Conservation (phyloP, 53 echinoderm and acorn worm genomes). For the Actinopyga echinites region DNA sequence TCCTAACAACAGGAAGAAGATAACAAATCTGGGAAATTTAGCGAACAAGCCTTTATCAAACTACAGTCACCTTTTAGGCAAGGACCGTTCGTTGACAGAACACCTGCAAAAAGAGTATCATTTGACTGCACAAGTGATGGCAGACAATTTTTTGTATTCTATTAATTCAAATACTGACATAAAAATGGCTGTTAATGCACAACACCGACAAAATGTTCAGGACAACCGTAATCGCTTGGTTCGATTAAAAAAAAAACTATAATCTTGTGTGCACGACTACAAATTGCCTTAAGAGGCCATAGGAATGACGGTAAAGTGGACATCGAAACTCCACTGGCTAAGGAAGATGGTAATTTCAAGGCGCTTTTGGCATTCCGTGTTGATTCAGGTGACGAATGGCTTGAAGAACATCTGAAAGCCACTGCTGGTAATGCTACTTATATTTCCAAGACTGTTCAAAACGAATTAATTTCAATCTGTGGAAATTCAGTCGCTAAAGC, state of each 20-base stretch:
- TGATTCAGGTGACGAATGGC: not conserved
- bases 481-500: not conserved
- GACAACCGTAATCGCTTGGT: conserved; percentile 3
- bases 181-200: no score
- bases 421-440: not conserved
- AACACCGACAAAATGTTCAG: not conserved
- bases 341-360: conserved; percentile 1
- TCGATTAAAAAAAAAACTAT: not conserved
- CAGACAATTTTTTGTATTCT: no score
- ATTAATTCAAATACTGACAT: no score
- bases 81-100: no score
- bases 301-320: conserved; percentile 1
- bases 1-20: no score
- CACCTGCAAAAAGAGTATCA: no score
- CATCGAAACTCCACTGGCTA: not conserved
- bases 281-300: not conserved
- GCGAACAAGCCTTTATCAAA: no score
- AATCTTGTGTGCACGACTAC: not conserved
- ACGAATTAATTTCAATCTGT: not conserved
- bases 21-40: no score
- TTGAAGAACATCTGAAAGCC: not conserved
- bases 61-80: no score
- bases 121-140: no score
- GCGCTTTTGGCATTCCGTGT: conserved; percentile 1
- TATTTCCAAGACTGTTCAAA: not conserved